A percentile compares a stretch with the other conserved stretches of the same genome.
Evolutionary conservation across 2,113 vertebrate genomes (phyloP).

Genomic region (Eudorcas thomsonii): DNA sequence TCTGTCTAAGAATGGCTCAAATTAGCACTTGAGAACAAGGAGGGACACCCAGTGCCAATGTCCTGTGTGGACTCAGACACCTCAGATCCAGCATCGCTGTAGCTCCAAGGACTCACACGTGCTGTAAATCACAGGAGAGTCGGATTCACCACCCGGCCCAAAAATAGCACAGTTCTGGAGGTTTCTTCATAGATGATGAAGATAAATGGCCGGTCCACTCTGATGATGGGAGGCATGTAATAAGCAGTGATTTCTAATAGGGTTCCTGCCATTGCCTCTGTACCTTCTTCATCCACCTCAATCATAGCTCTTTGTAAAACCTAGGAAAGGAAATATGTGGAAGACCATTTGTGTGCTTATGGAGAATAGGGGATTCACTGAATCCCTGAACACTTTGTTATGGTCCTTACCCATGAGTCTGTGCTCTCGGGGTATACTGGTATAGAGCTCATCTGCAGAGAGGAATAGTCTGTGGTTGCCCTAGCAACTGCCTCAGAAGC

Average conservation of each 20-base stretch:
- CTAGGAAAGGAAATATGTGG: conserved; percentile 73
- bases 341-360: background rate
- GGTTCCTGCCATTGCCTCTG: conserved; percentile 84
- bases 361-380: background rate
- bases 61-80: background rate
- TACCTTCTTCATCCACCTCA: conserved; percentile 90
- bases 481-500: background rate
- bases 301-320: conserved; percentile 90
- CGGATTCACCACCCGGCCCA: conserved; percentile 91
- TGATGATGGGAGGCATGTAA: conserved; percentile 83
- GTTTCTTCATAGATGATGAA: conserved; percentile 92
- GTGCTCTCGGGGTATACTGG: no score
- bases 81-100: background rate
- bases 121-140: background rate
- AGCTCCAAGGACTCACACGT: accelerated
- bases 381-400: background rate
- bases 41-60: accelerated
- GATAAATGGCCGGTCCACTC: conserved; percentile 87
- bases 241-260: conserved; percentile 84
- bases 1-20: background rate
- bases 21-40: background rate
- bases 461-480: background rate
- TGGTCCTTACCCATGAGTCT: background rate
- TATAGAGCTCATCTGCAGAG: background rate
- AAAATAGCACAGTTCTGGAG: conserved; percentile 88